phyloP scores from a whole-genome alignment of 2,888 invertebrate genomes.

The Heteropelma amictum region DNA sequence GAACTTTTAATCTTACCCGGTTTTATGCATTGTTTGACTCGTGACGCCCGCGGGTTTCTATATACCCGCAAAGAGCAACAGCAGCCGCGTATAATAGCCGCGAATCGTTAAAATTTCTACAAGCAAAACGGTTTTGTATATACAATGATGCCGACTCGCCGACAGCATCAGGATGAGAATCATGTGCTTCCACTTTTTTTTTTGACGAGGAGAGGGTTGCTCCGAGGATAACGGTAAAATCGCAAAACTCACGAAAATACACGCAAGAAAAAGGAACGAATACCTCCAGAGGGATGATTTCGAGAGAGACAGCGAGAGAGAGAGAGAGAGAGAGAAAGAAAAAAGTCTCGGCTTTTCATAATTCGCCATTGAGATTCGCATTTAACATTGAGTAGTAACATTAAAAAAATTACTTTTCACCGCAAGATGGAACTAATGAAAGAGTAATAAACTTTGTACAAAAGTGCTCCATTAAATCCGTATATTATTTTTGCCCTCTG shows the following conservation, averaged over 20 bases:
- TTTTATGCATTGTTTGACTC: constrained; percentile 61
- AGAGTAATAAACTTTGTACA: constrained; percentile 40
- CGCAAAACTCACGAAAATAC: constrained; percentile 2
- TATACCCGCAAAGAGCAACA: constrained; percentile 22
- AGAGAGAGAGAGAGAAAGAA: neutral
- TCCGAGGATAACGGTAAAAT: neutral
- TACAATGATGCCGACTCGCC: neutral
- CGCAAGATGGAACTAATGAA: constrained; percentile 42
- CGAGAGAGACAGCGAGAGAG: neutral
- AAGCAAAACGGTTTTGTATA: neutral
- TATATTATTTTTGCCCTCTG: constrained; percentile 29
- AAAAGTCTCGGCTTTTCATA: constrained; percentile 32
- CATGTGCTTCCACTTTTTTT: neutral
- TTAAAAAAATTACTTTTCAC: constrained; percentile 42
- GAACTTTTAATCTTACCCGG: constrained; percentile 67
- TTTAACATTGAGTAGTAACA: constrained; percentile 20
- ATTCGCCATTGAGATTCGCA: constrained; percentile 42
- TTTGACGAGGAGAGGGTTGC: constrained; percentile 28
- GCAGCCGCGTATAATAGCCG: constrained; percentile 54
- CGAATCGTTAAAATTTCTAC: constrained; percentile 60
- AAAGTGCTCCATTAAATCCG: constrained; percentile 51
- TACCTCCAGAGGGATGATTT: neutral
- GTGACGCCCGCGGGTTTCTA: constrained; percentile 52
- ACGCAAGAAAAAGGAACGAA: neutral
- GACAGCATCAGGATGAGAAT: constrained; percentile 33